Percentiles rank a stretch among this genome's conserved stretches.
phyloP scores from a whole-genome alignment of 2,797 vertebrate species.

The Vipera ursinii region DNA sequence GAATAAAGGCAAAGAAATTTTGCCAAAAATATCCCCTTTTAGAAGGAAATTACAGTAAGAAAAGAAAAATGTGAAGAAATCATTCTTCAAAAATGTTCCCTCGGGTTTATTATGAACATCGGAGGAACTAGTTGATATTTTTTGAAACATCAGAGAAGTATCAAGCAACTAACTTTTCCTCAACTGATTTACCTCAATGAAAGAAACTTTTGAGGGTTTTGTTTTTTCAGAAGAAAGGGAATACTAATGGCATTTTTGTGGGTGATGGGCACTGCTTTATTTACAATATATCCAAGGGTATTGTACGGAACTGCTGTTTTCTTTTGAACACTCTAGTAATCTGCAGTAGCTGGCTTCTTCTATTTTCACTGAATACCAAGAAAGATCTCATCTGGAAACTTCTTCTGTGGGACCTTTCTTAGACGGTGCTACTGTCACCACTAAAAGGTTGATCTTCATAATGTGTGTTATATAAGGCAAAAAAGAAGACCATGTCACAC shows the following conservation, averaged over 20 bases:
- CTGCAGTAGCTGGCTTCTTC: neutral
- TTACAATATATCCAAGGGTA: neutral
- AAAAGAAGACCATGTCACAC: neutral
- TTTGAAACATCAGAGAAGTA: neutral
- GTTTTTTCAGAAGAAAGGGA: neutral
- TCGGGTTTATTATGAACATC: neutral
- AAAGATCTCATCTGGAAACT: neutral
- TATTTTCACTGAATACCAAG: neutral
- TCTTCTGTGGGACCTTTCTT: neutral
- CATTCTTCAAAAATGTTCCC: neutral
- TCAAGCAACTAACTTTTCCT: neutral
- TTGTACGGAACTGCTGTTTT: neutral
- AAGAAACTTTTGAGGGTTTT: neutral
- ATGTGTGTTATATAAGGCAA: neutral
- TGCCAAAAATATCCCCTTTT: neutral
- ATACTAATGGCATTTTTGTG: neutral
- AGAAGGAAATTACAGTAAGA: neutral
- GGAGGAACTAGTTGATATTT: neutral
- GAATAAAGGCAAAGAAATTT: neutral
- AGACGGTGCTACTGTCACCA: neutral
- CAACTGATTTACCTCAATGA: neutral
- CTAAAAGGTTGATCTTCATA: neutral
- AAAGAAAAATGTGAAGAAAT: neutral
- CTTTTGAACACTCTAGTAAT: neutral
- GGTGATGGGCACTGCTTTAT: neutral